Evolutionary conservation across 2,888 invertebrate species (phyloP), one percentile per base, ranked within the genome.

Genomic region (Itoplectis maculator): DNA sequence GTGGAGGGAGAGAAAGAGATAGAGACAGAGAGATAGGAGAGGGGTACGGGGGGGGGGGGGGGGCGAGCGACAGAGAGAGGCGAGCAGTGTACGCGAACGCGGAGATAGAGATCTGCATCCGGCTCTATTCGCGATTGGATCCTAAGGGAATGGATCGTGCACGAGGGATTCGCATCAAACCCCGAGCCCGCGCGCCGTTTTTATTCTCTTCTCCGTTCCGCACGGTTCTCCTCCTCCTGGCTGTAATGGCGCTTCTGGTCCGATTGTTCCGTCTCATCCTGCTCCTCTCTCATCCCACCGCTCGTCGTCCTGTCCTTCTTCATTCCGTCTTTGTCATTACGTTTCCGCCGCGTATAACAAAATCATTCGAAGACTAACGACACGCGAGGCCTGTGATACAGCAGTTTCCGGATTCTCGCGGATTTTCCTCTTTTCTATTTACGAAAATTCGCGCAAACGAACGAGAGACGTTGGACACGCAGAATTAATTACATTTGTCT

Each of bases 41-140:
- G 5, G 29, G 5, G 29, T 3, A 29, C 2, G 29, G 29, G 29
- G 5, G 29, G 29, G 29, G 29, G 5, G 29, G 5, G 29, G 40
- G 11, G 7, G 45, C 2, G 45, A n/a, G n/a, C 2, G 45, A 45
- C 4, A 1, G 45, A 45, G 45, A 29, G 29, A 29, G 29, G 45
- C 7, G 29, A 29, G 29, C 29, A 5, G 45, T 42, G 65, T 65
- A 45, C 65, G 65, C 65, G 45, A 65, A 45, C 45, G 65, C 2
- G 68, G 73, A 74, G 81, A 81, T 77, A 78, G 82, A 72, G 82
- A 82, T 82, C 82, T 76, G 82, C 80, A 83, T 83, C 83, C 83
- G 80, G 83, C 69, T 80, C 69, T 54, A 83, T 83, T 76, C 83
- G 80, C 80, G 83, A 83, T 83, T 83, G 83, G 80, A 83, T 83